Conservation (phyloP, 2,888 invertebrate species). For the Drosophila prolongata region DNA sequence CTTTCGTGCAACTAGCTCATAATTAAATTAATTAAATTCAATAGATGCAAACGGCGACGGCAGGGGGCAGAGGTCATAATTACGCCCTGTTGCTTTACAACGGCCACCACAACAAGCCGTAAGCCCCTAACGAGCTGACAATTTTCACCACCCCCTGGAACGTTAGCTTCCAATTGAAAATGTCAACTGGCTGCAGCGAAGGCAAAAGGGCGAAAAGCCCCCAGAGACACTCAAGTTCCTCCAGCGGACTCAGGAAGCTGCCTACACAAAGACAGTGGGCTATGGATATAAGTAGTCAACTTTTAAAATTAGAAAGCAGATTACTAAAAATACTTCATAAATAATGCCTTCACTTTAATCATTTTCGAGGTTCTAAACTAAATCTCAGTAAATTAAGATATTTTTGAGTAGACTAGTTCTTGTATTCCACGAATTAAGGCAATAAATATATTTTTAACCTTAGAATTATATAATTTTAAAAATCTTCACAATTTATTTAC, state of each 20-base stretch:
- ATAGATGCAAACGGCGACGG: constrained; percentile 28
- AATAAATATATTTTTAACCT: too few relatives aligned
- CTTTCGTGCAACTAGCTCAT: constrained; percentile 50
- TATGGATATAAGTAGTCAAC: not conserved
- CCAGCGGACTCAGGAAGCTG: constrained; percentile 1
- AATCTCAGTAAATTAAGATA: too few relatives aligned
- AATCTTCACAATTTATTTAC: too few relatives aligned
- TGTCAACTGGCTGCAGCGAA: constrained; percentile 52
- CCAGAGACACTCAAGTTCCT: constrained; percentile 1
- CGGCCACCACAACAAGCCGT: constrained; percentile 35
- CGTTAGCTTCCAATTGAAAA: constrained; percentile 59
- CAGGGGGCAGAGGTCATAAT: constrained; percentile 52
- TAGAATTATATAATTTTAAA: too few relatives aligned
- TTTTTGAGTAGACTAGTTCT: too few relatives aligned
- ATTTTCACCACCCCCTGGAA: constrained; percentile 40
- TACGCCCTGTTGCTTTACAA: constrained; percentile 68
- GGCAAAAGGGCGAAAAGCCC: not conserved
- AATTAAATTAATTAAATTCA: constrained; percentile 79
- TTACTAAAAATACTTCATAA: too few relatives aligned
- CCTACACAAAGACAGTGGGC: constrained; percentile 20
- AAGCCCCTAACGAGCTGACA: constrained; percentile 70
- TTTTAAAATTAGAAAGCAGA: too few relatives aligned
- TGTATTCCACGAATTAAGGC: too few relatives aligned
- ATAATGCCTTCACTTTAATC: too few relatives aligned
- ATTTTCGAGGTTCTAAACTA: too few relatives aligned